Conservation (phyloP, 2,888 invertebrate species). For the Dryadula phaetusa region DNA sequence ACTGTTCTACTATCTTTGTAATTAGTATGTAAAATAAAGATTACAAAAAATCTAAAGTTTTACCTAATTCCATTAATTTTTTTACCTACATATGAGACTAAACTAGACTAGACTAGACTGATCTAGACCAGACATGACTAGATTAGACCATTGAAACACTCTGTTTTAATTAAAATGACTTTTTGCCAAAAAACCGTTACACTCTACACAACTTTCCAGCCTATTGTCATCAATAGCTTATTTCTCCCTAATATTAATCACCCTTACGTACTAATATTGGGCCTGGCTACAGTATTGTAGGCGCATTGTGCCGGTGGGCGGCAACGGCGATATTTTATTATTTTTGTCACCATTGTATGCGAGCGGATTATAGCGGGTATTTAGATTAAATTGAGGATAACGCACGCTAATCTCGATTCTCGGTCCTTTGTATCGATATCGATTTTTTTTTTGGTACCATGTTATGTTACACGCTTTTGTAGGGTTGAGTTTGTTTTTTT, state of each 20-base stretch:
- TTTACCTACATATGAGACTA: too few relatives aligned
- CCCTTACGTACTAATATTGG: conserved; percentile 77
- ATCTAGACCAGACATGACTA: too few relatives aligned
- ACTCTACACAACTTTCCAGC: neutral
- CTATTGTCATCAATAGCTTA: conserved; percentile 51
- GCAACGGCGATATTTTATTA: conserved; percentile 77
- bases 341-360: conserved; percentile 81
- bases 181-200: conserved; percentile 2
- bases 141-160: too few relatives aligned
- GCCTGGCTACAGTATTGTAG: conserved; percentile 64
- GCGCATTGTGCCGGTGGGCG: conserved; percentile 66
- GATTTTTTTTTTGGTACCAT: conserved; percentile 59
- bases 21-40: too few relatives aligned
- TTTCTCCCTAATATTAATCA: conserved; percentile 69
- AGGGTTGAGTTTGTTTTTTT: conserved; percentile 1
- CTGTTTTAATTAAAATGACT: neutral
- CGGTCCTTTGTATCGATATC: conserved; percentile 63
- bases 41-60: too few relatives aligned
- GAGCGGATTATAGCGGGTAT: conserved; percentile 77
- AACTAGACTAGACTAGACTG: too few relatives aligned
- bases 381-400: conserved; percentile 84
- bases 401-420: conserved; percentile 73
- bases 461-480: neutral
- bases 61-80: too few relatives aligned
- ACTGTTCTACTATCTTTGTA: too few relatives aligned